Evolutionary conservation across 1,140 invertebrate species (phyloP), one percentile per base, ranked within the genome.

Genomic region (Oscheius sp.): DNA sequence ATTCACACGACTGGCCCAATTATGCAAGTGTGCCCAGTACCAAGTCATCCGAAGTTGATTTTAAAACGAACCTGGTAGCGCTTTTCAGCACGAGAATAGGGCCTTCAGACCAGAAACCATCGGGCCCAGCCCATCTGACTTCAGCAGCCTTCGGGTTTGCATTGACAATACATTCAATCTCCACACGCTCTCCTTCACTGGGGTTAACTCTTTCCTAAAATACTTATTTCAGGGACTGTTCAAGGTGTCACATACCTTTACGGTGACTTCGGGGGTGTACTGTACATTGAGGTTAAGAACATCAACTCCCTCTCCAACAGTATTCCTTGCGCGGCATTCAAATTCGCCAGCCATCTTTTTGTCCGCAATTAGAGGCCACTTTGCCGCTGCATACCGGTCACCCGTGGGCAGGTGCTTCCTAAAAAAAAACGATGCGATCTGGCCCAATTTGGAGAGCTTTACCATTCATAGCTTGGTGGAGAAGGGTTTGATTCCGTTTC

Each of bases 401-500:
- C 64, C 64, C 2, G 59, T 58, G 34, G 49, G 23, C 15, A 74
- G 32, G 42, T 74, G 72, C 31, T 61, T 74, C 70, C 63, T 65
- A 38, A 7, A 62, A 62, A 36, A 36, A 63, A 63, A 13, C 34
- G 7, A 10, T 18, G 13, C 23, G 34, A 63, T 18, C 4, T 63
- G 18, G n/a, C 13, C 10, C 29, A 36, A 63, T n/a, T 32, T 31
- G 23, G 34, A n/a, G n/a, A 32, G 13, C 13, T 20, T 4, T 65
- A 65, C 66, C 72, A 74, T 62, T 74, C 64, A 61, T 67, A 74
- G 46, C 72, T 74, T 4, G 68, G 72, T 20, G 64, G 68, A n/a
- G 49, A 49, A 10, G 72, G 72, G 49, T 74, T 74, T 2, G 72
- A 42, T 26, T 73, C 55, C 18, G 72, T 35, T 13, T 66, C 46